Percentiles rank a stretch among this genome's conserved stretches.
phyloP scores from a whole-genome alignment of 2,888 invertebrate species.

The Flexamia atlantica region DNA sequence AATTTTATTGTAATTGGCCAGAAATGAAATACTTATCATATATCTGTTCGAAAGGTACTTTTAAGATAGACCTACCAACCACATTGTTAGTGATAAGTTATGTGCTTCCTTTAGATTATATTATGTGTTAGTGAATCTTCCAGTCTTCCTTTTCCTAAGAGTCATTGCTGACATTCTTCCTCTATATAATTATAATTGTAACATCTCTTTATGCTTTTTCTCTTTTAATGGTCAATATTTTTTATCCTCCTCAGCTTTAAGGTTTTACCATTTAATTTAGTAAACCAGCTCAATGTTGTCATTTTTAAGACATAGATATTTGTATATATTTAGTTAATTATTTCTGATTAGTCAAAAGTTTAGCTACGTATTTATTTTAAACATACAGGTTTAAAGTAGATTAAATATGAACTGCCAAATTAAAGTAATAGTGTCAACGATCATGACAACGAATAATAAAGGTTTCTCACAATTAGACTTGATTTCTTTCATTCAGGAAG shows the following conservation, averaged over 20 bases:
- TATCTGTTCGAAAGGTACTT: neutral
- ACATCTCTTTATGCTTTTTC: neutral
- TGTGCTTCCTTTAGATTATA: conserved; percentile 56
- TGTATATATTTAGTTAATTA: conserved; percentile 51
- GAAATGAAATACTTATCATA: neutral
- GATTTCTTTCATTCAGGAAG: neutral
- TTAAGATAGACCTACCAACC: conserved; percentile 18
- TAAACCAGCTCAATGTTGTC: conserved; percentile 51
- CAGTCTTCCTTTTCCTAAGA: conserved; percentile 22
- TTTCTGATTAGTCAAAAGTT: conserved; percentile 30
- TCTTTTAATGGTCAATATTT: neutral
- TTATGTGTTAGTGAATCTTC: conserved; percentile 24
- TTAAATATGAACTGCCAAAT: conserved; percentile 43
- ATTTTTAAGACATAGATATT: conserved; percentile 53
- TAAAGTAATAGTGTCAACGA: conserved; percentile 34
- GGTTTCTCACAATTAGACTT: neutral
- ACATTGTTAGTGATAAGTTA: conserved; percentile 35
- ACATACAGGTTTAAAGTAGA: conserved; percentile 35
- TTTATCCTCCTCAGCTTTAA: conserved; percentile 17
- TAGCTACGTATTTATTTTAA: conserved; percentile 51
- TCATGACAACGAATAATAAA: conserved; percentile 32
- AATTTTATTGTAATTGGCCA: neutral
- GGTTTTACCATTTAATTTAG: conserved; percentile 48
- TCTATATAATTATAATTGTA: neutral
- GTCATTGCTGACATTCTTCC: neutral